Evolutionary conservation across 2,888 invertebrate species (phyloP).

Genomic region (Hartigia nigra): DNA sequence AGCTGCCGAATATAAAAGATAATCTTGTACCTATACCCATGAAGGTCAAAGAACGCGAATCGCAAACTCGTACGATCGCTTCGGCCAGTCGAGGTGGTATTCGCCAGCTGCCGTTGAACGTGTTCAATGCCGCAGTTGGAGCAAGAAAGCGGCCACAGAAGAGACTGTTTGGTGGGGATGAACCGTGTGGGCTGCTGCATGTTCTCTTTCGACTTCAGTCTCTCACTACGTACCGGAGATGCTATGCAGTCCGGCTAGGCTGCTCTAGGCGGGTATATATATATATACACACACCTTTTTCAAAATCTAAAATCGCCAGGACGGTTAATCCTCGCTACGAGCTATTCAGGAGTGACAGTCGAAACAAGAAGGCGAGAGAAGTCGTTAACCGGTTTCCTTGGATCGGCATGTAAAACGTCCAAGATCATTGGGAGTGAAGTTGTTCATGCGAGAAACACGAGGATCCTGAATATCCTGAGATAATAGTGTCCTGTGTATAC

Average conservation of each 20-base stretch:
- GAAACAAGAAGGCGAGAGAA: conserved; percentile 40
- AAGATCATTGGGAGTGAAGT: conserved; percentile 35
- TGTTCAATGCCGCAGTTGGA: conserved; percentile 62
- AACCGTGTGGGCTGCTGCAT: conserved; percentile 34
- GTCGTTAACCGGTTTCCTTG: conserved; percentile 50
- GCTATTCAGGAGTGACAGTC: conserved; percentile 38
- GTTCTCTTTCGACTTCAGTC: conserved; percentile 54
- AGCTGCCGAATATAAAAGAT: background rate
- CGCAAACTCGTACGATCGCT: conserved; percentile 46
- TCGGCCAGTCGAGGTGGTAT: conserved; percentile 46
- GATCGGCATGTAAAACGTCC: conserved; percentile 53
- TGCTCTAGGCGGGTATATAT: background rate
- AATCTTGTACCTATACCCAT: background rate
- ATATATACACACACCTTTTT: background rate
- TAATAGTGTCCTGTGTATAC: background rate
- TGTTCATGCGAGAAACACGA: conserved; percentile 16
- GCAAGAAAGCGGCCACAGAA: conserved; percentile 54
- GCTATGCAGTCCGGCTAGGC: conserved; percentile 22
- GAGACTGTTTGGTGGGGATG: conserved; percentile 15
- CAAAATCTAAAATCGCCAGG: background rate
- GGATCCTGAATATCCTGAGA: background rate
- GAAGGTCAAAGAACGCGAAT: conserved; percentile 60
- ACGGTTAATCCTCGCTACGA: conserved; percentile 16
- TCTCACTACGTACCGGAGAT: conserved; percentile 41
- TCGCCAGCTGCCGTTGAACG: conserved; percentile 65